Evolutionary conservation across 2,888 invertebrate species (phyloP).

Genomic region (Anthoptus insignis): DNA sequence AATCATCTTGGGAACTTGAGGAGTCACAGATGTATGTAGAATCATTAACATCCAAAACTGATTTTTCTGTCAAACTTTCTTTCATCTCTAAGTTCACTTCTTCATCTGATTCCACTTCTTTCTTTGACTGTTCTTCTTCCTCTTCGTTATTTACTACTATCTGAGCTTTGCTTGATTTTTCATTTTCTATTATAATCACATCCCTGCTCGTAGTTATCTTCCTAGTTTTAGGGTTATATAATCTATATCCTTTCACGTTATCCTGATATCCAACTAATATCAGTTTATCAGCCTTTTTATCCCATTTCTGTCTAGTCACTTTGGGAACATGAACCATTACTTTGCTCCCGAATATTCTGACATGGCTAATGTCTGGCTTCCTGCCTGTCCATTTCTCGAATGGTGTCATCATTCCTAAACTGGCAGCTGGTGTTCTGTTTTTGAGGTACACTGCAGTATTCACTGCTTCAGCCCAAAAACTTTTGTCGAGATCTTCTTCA

Average conservation of each 20-base stretch:
- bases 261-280: conserved; percentile 44
- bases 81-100: too few species aligned
- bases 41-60: too few species aligned
- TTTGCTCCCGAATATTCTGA: conserved; percentile 26
- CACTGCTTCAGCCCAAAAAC: conserved; percentile 14
- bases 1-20: too few species aligned
- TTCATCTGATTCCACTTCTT: too few species aligned
- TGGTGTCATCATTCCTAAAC: background rate
- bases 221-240: conserved; percentile 39
- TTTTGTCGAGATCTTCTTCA: conserved; percentile 40
- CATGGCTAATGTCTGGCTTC: conserved; percentile 46
- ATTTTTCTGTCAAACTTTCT: too few species aligned
- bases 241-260: conserved; percentile 49
- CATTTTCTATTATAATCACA: conserved; percentile 11
- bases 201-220: background rate
- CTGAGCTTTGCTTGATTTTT: too few species aligned
- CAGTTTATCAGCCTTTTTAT: background rate
- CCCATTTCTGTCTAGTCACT: conserved; percentile 21
- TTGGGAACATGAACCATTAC: conserved; percentile 49
- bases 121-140: too few species aligned
- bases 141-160: too few species aligned
- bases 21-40: too few species aligned
- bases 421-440: background rate
- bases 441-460: background rate
- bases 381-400: conserved; percentile 34